Conservation (phyloP, 1,140 invertebrate genomes). For the Teleopsis dalmanni region DNA sequence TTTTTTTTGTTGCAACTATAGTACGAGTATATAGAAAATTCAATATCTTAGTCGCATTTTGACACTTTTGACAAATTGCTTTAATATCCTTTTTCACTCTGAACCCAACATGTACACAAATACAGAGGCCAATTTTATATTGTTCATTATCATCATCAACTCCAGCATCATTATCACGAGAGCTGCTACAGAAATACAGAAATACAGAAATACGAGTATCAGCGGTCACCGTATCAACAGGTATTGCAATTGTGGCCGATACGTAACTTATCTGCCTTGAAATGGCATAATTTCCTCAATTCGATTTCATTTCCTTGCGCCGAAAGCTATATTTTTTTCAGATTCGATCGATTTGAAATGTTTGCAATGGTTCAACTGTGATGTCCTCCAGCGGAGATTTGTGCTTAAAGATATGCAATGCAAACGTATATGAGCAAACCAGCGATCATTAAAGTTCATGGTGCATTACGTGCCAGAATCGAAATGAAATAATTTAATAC, state of each 20-base stretch:
- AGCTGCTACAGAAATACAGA: background rate
- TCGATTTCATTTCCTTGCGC: conserved; percentile 4
- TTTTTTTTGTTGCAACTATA: too few species aligned
- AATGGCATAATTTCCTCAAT: conserved; percentile 5
- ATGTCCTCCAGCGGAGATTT: background rate
- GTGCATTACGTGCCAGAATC: too few species aligned
- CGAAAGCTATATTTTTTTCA: too few species aligned
- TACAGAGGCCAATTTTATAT: background rate
- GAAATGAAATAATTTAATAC: too few species aligned
- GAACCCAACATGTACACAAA: background rate
- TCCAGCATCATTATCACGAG: background rate
- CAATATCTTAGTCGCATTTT: conserved; percentile 11
- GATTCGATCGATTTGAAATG: background rate
- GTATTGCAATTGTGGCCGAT: background rate
- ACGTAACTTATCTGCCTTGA: conserved; percentile 4
- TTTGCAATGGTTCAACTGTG: background rate
- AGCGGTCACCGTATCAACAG: background rate
- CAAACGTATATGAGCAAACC: background rate
- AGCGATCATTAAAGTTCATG: too few species aligned
- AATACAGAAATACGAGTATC: background rate
- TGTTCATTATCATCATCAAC: background rate
- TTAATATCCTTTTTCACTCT: background rate
- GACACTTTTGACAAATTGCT: conserved; percentile 16
- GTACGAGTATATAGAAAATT: too few species aligned
- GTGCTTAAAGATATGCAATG: background rate